Evolutionary conservation across 1,140 invertebrate species (phyloP).

Genomic region (Drosophila jambulina): DNA sequence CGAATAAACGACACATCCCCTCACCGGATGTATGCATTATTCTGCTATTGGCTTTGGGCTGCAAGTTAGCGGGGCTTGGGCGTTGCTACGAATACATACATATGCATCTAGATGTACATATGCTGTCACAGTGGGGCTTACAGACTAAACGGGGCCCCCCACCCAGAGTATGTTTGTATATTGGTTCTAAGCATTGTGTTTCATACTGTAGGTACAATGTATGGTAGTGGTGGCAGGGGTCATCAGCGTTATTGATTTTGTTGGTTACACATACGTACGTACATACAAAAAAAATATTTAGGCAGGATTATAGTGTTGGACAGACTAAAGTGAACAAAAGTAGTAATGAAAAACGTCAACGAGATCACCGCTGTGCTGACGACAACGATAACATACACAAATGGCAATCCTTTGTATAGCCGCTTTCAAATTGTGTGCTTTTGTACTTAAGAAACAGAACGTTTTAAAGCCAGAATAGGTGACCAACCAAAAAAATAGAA

Average conservation of each 20-base stretch:
- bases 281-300: slow-evolving; percentile 33
- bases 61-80: slow-evolving; percentile 66
- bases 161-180: slow-evolving; percentile 3
- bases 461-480: slow-evolving; percentile 60
- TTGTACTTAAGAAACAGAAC: slow-evolving; percentile 41
- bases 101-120: not conserved
- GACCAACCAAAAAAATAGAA: slow-evolving; percentile 34
- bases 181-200: slow-evolving; percentile 26
- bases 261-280: slow-evolving; percentile 20
- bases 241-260: slow-evolving; percentile 28
- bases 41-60: slow-evolving; percentile 70
- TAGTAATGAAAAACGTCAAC: slow-evolving; percentile 83
- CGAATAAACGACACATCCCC: slow-evolving; percentile 10
- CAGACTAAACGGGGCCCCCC: not conserved
- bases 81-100: slow-evolving; percentile 8
- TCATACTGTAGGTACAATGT: slow-evolving; percentile 31
- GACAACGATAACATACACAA: slow-evolving; percentile 65
- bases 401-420: slow-evolving; percentile 65
- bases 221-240: slow-evolving; percentile 28
- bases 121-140: not conserved
- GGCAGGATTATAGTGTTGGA: slow-evolving; percentile 46
- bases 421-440: slow-evolving; percentile 46
- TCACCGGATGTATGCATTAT: slow-evolving; percentile 24
- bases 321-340: slow-evolving; percentile 81
- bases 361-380: slow-evolving; percentile 64